Conservation (phyloP, 2,888 invertebrate genomes). For the Lobophora halterata region DNA sequence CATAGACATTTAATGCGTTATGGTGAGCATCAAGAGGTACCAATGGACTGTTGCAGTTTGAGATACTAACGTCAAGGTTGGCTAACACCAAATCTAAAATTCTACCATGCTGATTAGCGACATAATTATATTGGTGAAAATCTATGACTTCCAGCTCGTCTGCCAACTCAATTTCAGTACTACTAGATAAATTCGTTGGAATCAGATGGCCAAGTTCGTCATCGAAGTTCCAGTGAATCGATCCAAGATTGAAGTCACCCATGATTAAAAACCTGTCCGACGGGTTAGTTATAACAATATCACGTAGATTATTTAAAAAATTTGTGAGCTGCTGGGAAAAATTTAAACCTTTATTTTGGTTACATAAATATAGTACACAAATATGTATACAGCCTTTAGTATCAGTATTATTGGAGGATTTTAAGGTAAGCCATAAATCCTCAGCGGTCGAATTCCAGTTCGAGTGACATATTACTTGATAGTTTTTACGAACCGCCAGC, state of each 20-base stretch:
- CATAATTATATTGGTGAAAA: not conserved
- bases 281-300: not conserved
- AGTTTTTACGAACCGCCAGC: not conserved
- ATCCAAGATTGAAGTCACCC: conserved; percentile 1
- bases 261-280: conserved; percentile 1
- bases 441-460: conserved; percentile 1
- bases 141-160: conserved; percentile 1
- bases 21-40: conserved; percentile 4
- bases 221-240: not conserved
- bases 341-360: conserved; percentile 1
- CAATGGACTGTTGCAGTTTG: not conserved
- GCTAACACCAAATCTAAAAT: not conserved
- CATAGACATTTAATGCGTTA: not conserved
- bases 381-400: not conserved
- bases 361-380: conserved; percentile 1
- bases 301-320: not conserved
- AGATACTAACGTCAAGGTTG: not conserved
- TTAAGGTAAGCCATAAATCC: not conserved
- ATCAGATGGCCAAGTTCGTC: not conserved
- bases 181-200: not conserved
- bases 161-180: not conserved
- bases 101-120: not conserved
- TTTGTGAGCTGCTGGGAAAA: not conserved
- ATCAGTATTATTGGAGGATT: not conserved
- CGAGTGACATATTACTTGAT: not conserved